A percentile compares a stretch with the other conserved stretches of the same genome.
Evolutionary conservation across 1,140 invertebrate genomes (phyloP).

Genomic region (Helicorthomorpha holstii): DNA sequence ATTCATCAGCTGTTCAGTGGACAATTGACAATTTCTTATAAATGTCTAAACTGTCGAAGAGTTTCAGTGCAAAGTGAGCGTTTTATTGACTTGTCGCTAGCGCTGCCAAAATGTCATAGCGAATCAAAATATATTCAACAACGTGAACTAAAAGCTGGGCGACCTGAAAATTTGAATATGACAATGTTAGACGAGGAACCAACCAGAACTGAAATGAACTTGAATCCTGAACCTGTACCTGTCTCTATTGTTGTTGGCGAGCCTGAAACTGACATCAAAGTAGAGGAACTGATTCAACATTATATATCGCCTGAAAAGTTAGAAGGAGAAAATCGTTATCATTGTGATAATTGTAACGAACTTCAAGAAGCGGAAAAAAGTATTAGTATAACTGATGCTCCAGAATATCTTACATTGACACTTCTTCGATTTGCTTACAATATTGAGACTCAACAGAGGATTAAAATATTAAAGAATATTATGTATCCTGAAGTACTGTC

Average conservation of each 20-base stretch:
- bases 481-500: slow-evolving; percentile 22
- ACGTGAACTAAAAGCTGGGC: neutral
- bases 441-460: slow-evolving; percentile 44
- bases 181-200: neutral
- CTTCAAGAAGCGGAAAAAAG: slow-evolving; percentile 56
- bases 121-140: neutral
- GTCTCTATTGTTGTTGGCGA: too few relatives aligned
- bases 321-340: slow-evolving; percentile 61
- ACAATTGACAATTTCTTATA: slow-evolving; percentile 46
- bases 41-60: slow-evolving; percentile 47
- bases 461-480: slow-evolving; percentile 37
- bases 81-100: slow-evolving; percentile 61
- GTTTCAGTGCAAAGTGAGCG: slow-evolving; percentile 51
- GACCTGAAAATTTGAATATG: neutral
- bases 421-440: slow-evolving; percentile 66
- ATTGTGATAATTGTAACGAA: slow-evolving; percentile 52
- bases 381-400: slow-evolving; percentile 48
- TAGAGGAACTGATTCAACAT: slow-evolving; percentile 51
- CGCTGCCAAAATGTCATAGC: slow-evolving; percentile 37
- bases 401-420: slow-evolving; percentile 57
- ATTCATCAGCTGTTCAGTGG: slow-evolving; percentile 56
- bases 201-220: neutral
- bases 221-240: neutral
- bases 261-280: neutral
- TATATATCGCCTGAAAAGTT: slow-evolving; percentile 58